Evolutionary conservation across 2,888 invertebrate species (phyloP).

Genomic region (Myathropa florea): DNA sequence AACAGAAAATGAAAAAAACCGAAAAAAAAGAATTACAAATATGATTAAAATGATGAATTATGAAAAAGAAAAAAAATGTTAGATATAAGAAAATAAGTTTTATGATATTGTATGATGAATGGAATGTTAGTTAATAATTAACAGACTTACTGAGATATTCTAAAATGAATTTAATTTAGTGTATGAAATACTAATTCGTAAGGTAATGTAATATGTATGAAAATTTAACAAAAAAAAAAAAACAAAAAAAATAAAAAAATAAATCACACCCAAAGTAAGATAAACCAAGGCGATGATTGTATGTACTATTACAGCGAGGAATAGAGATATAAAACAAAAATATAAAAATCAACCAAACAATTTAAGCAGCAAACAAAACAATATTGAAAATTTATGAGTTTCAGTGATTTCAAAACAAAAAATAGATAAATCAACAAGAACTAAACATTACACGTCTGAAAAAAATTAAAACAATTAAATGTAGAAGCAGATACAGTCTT

Average conservation of each 20-base stretch:
- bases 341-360: slow-evolving; percentile 20
- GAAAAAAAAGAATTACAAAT: slow-evolving; percentile 26
- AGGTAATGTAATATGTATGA: slow-evolving; percentile 58
- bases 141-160: slow-evolving; percentile 73
- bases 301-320: slow-evolving; percentile 32
- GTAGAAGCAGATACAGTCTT: background rate
- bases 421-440: background rate
- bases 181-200: slow-evolving; percentile 70
- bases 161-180: slow-evolving; percentile 74
- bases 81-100: slow-evolving; percentile 58
- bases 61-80: slow-evolving; percentile 39
- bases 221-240: slow-evolving; percentile 26
- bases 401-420: slow-evolving; percentile 33
- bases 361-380: slow-evolving; percentile 17
- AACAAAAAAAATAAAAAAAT: slow-evolving; percentile 8
- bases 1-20: slow-evolving; percentile 31
- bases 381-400: slow-evolving; percentile 45
- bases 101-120: slow-evolving; percentile 60
- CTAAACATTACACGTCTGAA: slow-evolving; percentile 7
- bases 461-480: background rate
- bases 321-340: slow-evolving; percentile 5
- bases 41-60: background rate
- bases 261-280: slow-evolving; percentile 4
- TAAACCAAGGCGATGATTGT: slow-evolving; percentile 46
- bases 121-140: slow-evolving; percentile 72